Conservation (phyloP, 2,113 vertebrate species). For the Hirundichthys speculiger region DNA sequence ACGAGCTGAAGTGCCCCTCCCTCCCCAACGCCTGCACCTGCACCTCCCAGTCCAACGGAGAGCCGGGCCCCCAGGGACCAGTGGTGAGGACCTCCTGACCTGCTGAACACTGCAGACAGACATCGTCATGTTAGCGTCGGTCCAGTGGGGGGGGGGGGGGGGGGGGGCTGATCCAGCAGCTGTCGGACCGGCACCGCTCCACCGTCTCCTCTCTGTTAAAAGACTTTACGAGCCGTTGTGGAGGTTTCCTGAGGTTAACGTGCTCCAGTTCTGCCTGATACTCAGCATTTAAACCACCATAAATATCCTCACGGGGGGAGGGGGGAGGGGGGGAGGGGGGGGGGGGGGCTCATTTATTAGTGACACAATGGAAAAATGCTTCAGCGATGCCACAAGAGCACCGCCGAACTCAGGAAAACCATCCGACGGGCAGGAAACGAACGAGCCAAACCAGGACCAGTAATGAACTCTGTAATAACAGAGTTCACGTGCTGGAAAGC, state of each 20-base stretch:
- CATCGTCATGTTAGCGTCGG: too few relatives aligned
- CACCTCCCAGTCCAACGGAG: conserved; percentile 86
- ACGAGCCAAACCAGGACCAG: too few relatives aligned
- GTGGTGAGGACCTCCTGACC: conserved; percentile 83
- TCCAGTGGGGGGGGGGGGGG: background rate
- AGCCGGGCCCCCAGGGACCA: conserved; percentile 90
- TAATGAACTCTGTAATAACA: too few relatives aligned
- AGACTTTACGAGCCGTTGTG: conserved; percentile 41
- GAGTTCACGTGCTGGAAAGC: too few relatives aligned
- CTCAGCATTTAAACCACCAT: conserved; percentile 11
- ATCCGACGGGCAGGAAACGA: too few relatives aligned
- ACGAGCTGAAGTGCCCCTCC: conserved; percentile 94
- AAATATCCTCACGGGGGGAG: conserved; percentile 27
- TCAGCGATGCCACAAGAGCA: background rate
- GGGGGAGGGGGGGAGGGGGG: too few relatives aligned
- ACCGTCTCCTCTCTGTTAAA: conserved; percentile 27
- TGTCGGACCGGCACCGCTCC: conserved; percentile 26
- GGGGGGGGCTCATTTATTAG: background rate
- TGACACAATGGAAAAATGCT: conserved; percentile 8
- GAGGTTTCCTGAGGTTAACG: conserved; percentile 22
- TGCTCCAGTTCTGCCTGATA: conserved; percentile 10
- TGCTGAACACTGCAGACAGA: background rate
- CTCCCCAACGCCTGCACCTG: conserved; percentile 95
- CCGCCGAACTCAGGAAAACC: too few relatives aligned
- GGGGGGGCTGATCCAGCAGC: conserved; percentile 17